Evolutionary conservation across 2,888 invertebrate genomes (phyloP), one percentile per base, ranked within the genome.

Genomic region (Mellilla xanthometata): DNA sequence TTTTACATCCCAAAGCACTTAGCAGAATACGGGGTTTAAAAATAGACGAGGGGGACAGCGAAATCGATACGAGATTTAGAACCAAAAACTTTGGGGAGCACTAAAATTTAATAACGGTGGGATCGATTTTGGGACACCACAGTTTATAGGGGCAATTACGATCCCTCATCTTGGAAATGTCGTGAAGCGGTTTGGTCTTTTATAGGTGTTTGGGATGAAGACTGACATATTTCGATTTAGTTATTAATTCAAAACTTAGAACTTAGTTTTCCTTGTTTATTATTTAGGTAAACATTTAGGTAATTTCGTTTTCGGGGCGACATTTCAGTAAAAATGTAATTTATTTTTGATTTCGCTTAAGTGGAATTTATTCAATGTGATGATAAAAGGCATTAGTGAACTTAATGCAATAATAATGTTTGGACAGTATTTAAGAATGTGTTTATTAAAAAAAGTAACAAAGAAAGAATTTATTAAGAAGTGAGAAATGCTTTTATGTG

Each of bases 131-230:
- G 72, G 73, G 80, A 80, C 80, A 84, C 78, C 82, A 73, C 81
- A 78, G 60, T 87, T 88, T 85, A 88, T 80, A 65, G 74, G 61
- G 49, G 74, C 86, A 82, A 87, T 88, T 84, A 81, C 84, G 76
- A 81, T 74, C 81, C 80, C 79, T 84, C 83, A 80, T 81, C 76
- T 76, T 66, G 64, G 72, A 78, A 82, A 82, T 76, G 70, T 52
- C 72, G 71, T 67, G 76, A 78, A 86, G 84, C 81, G 83, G 76
- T 76, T 78, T 74, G 65, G 69, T 68, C 71, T 78, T 83, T 86
- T 82, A 87, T 81, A 72, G 76, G 72, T 72, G 75, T 77, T 75
- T 58, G 68, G 59, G 66, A 73, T 76, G 77, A 76, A 72, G 74
- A 65, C 68, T 69, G 65, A 65, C 66, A 69, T 75, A 70, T 67